Conservation (phyloP, 1,140 invertebrate genomes). For the Propsilocerus akamusi region DNA sequence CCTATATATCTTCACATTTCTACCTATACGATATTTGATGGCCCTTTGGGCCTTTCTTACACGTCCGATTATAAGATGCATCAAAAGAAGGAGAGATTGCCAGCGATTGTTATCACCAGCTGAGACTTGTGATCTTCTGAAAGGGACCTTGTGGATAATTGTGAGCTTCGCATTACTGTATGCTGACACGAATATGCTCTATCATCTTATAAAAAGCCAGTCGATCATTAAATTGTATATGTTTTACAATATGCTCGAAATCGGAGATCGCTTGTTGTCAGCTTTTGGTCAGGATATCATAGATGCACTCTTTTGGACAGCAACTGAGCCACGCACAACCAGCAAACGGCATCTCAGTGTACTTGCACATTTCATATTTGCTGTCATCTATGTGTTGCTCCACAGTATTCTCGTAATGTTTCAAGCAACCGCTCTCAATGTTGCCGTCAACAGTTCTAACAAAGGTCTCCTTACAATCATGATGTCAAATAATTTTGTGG, state of each 20-base stretch:
- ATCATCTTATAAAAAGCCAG: constrained; percentile 96
- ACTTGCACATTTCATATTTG: constrained; percentile 73
- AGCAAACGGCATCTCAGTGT: constrained; percentile 72
- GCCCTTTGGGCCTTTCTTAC: constrained; percentile 63
- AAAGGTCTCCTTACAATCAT: constrained; percentile 95
- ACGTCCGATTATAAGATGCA: constrained; percentile 46
- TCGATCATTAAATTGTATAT: constrained; percentile 98
- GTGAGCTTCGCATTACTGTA: constrained; percentile 73
- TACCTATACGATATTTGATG: constrained; percentile 80
- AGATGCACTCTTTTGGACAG: constrained; percentile 94
- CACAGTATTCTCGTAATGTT: constrained; percentile 84
- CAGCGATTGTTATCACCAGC: constrained; percentile 57
- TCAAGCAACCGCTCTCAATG: constrained; percentile 92
- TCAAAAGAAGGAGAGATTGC: constrained; percentile 36
- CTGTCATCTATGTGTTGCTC: constrained; percentile 79
- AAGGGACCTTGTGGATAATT: constrained; percentile 71
- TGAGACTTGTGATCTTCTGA: constrained; percentile 91
- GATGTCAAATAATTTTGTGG: constrained; percentile 99
- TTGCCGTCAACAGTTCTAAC: constrained; percentile 98
- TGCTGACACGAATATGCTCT: constrained; percentile 95
- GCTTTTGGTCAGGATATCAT: constrained; percentile 97
- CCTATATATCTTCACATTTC: constrained; percentile 93
- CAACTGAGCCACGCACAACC: constrained; percentile 72
- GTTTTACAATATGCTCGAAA: constrained; percentile 99
- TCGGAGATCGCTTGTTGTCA: constrained; percentile 86